phyloP scores from a whole-genome alignment of 2,888 invertebrate species.

The Leistus spinibarbis region DNA sequence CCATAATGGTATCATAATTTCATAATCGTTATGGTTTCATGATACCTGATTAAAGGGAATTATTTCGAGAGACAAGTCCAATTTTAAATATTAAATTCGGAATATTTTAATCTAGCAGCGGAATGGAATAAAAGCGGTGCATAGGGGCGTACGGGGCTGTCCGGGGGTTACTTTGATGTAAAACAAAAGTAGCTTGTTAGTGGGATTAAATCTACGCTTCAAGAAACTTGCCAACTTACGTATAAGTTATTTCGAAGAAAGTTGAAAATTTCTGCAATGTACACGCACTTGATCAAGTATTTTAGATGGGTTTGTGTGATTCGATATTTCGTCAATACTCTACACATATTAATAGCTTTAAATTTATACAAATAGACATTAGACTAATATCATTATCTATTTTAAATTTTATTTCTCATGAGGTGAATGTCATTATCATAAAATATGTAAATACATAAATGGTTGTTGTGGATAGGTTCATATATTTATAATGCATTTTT shows the following conservation, averaged over 20 bases:
- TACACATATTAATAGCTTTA: neutral
- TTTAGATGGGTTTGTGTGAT: neutral
- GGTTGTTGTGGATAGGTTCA: too few relatives aligned
- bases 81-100: conserved; percentile 32
- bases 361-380: neutral
- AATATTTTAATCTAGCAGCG: conserved; percentile 26
- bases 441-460: too few relatives aligned
- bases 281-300: neutral
- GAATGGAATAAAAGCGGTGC: neutral
- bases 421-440: too few relatives aligned
- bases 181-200: conserved; percentile 38
- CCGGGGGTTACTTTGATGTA: conserved; percentile 22
- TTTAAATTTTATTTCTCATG: too few relatives aligned
- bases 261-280: conserved; percentile 17
- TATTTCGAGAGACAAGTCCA: neutral
- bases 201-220: conserved; percentile 29
- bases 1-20: neutral
- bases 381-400: too few relatives aligned
- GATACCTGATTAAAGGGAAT: neutral
- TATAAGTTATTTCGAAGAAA: conserved; percentile 24
- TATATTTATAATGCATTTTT: too few relatives aligned
- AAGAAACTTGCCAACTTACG: conserved; percentile 30
- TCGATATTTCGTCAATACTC: neutral
- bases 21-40: neutral
- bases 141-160: neutral